Percentiles rank a stretch among this genome's conserved stretches.
phyloP scores from a whole-genome alignment of 2,797 vertebrate species.

The Pitangus sulphuratus region DNA sequence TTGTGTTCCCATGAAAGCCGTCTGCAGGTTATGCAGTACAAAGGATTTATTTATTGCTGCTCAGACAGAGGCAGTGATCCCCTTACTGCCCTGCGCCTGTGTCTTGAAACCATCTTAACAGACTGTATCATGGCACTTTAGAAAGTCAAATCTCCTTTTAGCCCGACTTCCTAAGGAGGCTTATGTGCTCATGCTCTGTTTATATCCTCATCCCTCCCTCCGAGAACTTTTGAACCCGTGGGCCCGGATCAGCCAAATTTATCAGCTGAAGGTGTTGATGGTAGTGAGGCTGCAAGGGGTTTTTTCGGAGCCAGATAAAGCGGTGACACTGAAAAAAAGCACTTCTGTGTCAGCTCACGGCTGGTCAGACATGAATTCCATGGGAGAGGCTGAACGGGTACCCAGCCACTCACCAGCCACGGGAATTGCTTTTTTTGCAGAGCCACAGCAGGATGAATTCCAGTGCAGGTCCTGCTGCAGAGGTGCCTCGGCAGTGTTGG shows the following conservation, averaged over 20 bases:
- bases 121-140: conserved; percentile 27
- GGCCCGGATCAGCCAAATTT: background rate
- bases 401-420: rapidly evolving
- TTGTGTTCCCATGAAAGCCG: background rate
- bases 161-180: conserved; percentile 24
- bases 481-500: background rate
- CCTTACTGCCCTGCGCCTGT: rapidly evolving
- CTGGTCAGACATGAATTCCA: rapidly evolving
- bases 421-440: background rate
- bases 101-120: background rate
- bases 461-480: background rate
- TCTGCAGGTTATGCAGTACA: background rate
- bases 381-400: background rate
- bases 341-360: background rate
- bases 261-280: background rate
- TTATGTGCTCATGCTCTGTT: conserved; percentile 54
- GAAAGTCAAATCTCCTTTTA: conserved; percentile 60
- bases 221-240: conserved; percentile 31
- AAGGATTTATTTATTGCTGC: background rate
- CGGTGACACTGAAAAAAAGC: background rate
- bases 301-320: background rate
- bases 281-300: background rate
- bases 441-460: background rate
- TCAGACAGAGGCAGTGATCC: background rate
- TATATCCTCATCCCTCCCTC: conserved; percentile 37